Evolutionary conservation across 2,113 vertebrate species (phyloP).

Genomic region (Apteryx mantelli): DNA sequence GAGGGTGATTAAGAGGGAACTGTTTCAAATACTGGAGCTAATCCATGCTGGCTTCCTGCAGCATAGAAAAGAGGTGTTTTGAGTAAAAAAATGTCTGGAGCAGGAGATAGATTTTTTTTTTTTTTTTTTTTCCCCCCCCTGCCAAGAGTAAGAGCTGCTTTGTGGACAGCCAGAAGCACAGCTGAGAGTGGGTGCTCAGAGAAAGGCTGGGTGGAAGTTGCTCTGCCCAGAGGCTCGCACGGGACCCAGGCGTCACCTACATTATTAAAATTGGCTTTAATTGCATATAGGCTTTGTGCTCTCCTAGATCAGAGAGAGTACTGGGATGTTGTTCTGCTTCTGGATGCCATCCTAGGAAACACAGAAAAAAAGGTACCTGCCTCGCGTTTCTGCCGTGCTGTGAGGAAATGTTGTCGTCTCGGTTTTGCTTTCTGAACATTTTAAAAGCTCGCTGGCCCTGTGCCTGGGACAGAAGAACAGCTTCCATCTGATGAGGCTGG

Average conservation of each 20-base stretch:
- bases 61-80: background rate
- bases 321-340: background rate
- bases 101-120: background rate
- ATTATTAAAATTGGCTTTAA: background rate
- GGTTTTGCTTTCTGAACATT: background rate
- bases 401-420: background rate
- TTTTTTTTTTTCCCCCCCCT: background rate
- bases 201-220: background rate
- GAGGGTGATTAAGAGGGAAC: background rate
- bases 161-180: background rate
- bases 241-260: accelerated
- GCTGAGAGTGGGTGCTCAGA: accelerated
- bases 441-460: background rate
- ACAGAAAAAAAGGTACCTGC: accelerated
- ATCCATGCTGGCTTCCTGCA: background rate
- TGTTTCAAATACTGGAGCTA: background rate
- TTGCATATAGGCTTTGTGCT: background rate
- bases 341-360: background rate
- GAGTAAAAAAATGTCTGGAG: background rate
- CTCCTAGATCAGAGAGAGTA: background rate
- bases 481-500: background rate
- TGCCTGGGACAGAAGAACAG: background rate
- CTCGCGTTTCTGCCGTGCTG: background rate
- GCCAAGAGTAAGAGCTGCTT: background rate
- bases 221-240: background rate